A percentile compares a stretch with the other conserved stretches of the same genome.
Conservation (phyloP, 2,888 invertebrate genomes). For the Electrophaes corylata region DNA sequence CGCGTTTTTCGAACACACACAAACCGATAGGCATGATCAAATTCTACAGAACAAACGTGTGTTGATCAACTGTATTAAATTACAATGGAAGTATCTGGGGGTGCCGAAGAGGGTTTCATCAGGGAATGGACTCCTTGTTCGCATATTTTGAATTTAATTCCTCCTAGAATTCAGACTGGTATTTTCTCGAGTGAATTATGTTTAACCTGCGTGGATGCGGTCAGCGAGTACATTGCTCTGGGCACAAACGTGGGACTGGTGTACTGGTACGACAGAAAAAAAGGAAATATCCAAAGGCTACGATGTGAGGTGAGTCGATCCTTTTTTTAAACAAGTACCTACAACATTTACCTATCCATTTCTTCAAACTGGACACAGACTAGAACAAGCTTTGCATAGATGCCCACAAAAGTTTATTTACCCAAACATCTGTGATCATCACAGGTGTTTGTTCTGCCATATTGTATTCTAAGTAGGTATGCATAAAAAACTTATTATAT, state of each 20-base stretch:
- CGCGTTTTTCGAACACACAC: background rate
- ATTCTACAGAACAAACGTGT: conserved; percentile 26
- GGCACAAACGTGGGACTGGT: conserved; percentile 94
- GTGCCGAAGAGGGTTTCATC: conserved; percentile 81
- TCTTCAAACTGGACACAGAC: background rate
- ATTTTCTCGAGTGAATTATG: conserved; percentile 89
- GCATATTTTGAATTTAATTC: conserved; percentile 90
- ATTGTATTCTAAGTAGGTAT: too few relatives aligned
- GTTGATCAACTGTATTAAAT: conserved; percentile 3
- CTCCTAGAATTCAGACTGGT: conserved; percentile 89
- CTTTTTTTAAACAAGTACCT: background rate
- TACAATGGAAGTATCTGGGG: conserved; percentile 72
- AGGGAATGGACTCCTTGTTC: conserved; percentile 93
- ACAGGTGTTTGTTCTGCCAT: too few relatives aligned
- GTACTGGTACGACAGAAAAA: conserved; percentile 93
- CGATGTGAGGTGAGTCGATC: conserved; percentile 88
- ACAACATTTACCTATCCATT: conserved; percentile 22
- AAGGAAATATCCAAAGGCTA: conserved; percentile 90
- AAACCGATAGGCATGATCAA: conserved; percentile 34
- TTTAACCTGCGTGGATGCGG: conserved; percentile 93
- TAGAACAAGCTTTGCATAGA: background rate
- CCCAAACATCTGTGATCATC: too few relatives aligned
- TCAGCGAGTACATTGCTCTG: conserved; percentile 91
- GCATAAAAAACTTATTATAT: too few relatives aligned
- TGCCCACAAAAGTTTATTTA: too few relatives aligned